Evolutionary conservation across 2,797 vertebrate genomes (phyloP), one percentile per base, ranked within the genome.

Genomic region (Acanthurus tractus): DNA sequence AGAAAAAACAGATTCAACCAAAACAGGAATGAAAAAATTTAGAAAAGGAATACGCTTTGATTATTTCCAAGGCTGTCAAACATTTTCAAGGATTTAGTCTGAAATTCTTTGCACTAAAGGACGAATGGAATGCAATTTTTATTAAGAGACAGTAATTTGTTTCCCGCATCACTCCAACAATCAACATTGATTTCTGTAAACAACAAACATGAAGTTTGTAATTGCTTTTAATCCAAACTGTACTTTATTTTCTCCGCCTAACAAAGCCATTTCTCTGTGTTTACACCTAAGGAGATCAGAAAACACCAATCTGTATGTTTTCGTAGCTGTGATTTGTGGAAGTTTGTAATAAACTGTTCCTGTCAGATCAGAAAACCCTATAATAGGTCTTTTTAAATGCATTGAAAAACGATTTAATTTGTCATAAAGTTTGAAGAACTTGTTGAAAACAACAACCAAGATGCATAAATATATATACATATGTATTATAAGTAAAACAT

Each of bases 1-100:
- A 15, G 20, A 34, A 82, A 50, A 72, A 85, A 75, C 40, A 15
- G 53, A 70, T 54, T 3, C 61, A 81, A 55, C 61, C 78, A 38
- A 34, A 34, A 34, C 29, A 34, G 29, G 7, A 34, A 34, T 34
- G 29, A 34, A 34, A 34, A 62, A 66, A 61, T 58, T 18, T 36
- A 40, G 46, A 70, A 42, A 34, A 66, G 13, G 25, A 66, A 59
- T 18, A 25, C 18, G 42, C 14, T 42, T 59, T 55, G n/a, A 58
- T 42, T 66, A 3, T 66, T 22, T 61, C 4, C 8, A 10, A 9
- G 49, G 57, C 34, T 2, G n/a, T 15, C 4, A 13, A 77, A 29
- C 5, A 42, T 14, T 22, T 22, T 34, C 6, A 36, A 34, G 6
- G 46, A 49, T 34, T 34, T 34, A 6, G 29, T 25, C 18, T 70